These are phyloP conservation scores for Spilogale gracilis DNA, from an alignment of 2,113 vertebrate genomes.

Conservation along the genomic window DNA sequence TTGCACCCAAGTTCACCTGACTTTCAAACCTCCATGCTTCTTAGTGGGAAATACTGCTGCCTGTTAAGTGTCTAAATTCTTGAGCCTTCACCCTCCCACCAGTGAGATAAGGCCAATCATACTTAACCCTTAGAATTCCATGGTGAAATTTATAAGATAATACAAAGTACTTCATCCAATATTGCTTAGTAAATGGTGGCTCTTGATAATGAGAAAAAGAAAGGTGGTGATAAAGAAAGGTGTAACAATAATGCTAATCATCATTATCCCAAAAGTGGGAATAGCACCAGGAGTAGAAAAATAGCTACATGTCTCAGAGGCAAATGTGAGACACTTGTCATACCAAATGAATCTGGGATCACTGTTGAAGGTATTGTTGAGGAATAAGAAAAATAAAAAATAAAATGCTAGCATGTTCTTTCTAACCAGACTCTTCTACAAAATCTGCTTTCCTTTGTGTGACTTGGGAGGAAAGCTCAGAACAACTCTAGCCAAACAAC, in stretches of 20 bases:
- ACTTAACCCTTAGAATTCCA: not conserved
- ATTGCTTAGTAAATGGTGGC: not conserved
- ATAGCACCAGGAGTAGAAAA: not conserved
- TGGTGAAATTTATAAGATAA: not conserved
- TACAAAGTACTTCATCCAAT: not conserved
- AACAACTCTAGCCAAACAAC: not conserved
- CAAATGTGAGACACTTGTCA: not conserved
- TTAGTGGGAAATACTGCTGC: not conserved
- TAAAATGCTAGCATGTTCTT: not conserved
- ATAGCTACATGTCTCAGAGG: not conserved
- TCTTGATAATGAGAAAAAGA: not conserved
- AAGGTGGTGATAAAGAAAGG: not conserved
- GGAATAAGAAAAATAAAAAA: not conserved
- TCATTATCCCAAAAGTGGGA: not conserved
- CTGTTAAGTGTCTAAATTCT: not conserved
- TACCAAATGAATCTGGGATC: not conserved
- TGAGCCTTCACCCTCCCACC: not conserved
- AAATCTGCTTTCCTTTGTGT: not conserved
- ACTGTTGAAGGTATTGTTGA: not conserved
- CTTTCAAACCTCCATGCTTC: not conserved
- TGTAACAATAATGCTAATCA: not conserved
- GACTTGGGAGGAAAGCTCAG: not conserved
- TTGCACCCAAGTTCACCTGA: not conserved
- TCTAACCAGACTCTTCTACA: not conserved
- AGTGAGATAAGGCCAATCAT: not conserved